Percentiles rank a stretch among this genome's conserved stretches.
Conservation (phyloP, 2,888 invertebrate genomes). For the Formica aserva region DNA sequence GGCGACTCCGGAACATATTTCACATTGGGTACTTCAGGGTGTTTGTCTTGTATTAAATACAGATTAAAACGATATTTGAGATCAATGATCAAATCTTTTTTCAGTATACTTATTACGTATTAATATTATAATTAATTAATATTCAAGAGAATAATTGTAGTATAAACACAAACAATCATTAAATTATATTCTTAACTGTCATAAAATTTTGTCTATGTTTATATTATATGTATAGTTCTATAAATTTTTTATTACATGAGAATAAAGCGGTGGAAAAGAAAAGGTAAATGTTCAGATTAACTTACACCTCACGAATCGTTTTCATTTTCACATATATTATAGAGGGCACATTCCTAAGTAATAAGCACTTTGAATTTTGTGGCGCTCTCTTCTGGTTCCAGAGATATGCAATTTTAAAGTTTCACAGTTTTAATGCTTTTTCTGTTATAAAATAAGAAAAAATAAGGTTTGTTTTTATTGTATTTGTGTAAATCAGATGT, state of each 20-base stretch:
- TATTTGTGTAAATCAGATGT: too few relatives aligned
- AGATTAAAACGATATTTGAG: conserved; percentile 87
- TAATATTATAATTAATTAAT: conserved; percentile 10
- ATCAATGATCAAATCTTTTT: neutral
- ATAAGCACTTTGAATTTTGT: too few relatives aligned
- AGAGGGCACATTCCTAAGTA: too few relatives aligned
- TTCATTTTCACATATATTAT: neutral
- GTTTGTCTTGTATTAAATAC: conserved; percentile 95
- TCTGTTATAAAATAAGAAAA: too few relatives aligned
- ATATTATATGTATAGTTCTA: conserved; percentile 20
- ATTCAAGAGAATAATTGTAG: neutral
- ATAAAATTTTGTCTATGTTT: conserved; percentile 9
- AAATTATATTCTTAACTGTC: neutral
- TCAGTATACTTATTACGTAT: neutral
- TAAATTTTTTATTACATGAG: neutral
- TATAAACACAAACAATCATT: neutral
- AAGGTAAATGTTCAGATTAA: neutral
- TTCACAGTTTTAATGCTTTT: too few relatives aligned
- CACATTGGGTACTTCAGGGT: conserved; percentile 96
- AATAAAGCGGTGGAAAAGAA: conserved; percentile 4
- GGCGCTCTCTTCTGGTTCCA: too few relatives aligned
- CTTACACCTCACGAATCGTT: too few relatives aligned
- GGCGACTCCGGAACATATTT: conserved; percentile 92
- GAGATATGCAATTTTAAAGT: too few relatives aligned
- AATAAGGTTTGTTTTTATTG: too few relatives aligned